phyloP scores from a whole-genome alignment of 2,888 invertebrate species.

The Antitype chi region DNA sequence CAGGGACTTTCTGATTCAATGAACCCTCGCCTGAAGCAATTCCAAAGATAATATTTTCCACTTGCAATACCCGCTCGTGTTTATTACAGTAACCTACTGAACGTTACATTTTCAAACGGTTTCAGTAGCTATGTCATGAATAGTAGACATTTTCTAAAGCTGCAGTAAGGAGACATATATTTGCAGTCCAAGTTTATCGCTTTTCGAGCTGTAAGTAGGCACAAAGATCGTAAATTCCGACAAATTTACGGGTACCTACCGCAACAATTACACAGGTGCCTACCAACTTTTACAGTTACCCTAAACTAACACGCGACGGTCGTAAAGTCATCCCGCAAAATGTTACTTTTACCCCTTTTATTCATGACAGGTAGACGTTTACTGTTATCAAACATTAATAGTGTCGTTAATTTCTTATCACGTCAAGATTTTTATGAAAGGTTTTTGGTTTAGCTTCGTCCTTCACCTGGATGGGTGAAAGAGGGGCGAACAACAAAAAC shows the following conservation, averaged over 20 bases:
- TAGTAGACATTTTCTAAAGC: conserved; percentile 14
- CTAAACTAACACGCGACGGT: conserved; percentile 67
- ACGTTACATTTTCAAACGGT: conserved; percentile 44
- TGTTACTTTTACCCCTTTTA: conserved; percentile 69
- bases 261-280: conserved; percentile 60
- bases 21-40: conserved; percentile 43
- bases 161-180: neutral
- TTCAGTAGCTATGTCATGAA: conserved; percentile 41
- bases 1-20: conserved; percentile 38
- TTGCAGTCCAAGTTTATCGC: conserved; percentile 33
- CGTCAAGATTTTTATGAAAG: conserved; percentile 47
- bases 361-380: conserved; percentile 68
- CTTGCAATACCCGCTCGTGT: conserved; percentile 26
- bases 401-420: conserved; percentile 63
- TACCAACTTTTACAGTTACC: conserved; percentile 65
- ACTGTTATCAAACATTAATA: conserved; percentile 69
- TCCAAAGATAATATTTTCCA: conserved; percentile 56
- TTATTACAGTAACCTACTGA: conserved; percentile 27
- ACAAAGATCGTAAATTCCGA: conserved; percentile 65
- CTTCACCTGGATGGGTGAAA: conserved; percentile 20
- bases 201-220: neutral
- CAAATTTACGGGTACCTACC: conserved; percentile 55
- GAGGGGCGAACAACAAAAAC: conserved; percentile 1
- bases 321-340: conserved; percentile 70
- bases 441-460: conserved; percentile 30